phyloP scores from a whole-genome alignment of 2,113 vertebrate species.

The Centrocercus urophasianus region DNA sequence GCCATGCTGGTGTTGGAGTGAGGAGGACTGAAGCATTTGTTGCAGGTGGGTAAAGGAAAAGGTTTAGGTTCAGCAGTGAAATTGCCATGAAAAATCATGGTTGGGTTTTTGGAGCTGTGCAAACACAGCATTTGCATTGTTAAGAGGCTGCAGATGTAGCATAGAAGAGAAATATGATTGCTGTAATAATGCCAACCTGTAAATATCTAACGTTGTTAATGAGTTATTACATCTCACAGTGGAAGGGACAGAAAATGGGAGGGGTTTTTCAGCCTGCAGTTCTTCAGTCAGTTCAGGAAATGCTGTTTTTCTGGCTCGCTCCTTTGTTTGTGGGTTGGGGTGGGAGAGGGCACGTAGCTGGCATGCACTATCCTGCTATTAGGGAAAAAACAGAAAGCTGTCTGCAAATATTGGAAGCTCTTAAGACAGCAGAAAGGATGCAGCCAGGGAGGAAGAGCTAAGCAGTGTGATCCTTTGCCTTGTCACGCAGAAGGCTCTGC shows the following conservation, averaged over 20 bases:
- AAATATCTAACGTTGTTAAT: conserved; percentile 17
- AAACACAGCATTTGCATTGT: background rate
- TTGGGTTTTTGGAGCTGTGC: conserved; percentile 22
- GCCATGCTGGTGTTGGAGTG: background rate
- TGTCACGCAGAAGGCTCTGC: background rate
- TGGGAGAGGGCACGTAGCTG: background rate
- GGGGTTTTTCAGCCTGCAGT: background rate
- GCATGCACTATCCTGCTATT: background rate
- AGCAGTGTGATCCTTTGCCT: background rate
- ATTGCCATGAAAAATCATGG: background rate
- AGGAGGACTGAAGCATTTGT: background rate
- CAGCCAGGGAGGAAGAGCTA: background rate
- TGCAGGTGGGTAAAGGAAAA: conserved; percentile 26
- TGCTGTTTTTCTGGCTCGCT: background rate
- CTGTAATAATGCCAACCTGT: conserved; percentile 34
- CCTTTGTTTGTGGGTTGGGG: conserved; percentile 7
- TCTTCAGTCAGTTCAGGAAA: background rate
- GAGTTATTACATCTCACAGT: background rate
- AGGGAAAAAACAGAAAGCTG: background rate
- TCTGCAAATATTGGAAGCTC: background rate
- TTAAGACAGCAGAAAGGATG: background rate
- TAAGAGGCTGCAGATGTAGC: conserved; percentile 31
- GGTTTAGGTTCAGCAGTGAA: background rate
- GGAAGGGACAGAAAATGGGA: background rate
- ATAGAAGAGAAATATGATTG: background rate